These are phyloP conservation scores for Ophiothrix spiculata DNA, from an alignment of 35 echinoderm and acorn worm species.

Conservation along the genomic window DNA sequence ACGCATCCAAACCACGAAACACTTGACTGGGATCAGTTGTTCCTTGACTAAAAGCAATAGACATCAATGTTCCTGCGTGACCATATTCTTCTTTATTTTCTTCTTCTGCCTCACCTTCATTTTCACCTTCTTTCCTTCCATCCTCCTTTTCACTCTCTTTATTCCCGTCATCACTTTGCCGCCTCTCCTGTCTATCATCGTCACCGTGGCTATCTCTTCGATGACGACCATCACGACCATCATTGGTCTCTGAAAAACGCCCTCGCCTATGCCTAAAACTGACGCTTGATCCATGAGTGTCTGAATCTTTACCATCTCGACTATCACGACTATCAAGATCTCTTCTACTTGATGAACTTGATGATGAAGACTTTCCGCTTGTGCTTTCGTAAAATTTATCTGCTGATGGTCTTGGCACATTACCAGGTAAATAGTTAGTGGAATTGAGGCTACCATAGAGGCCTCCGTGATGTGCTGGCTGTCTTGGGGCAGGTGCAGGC, in stretches of 20 bases:
- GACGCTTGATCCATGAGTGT: neutral
- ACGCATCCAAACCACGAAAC: neutral
- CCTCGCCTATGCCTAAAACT: neutral
- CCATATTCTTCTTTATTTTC: neutral
- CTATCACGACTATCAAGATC: neutral
- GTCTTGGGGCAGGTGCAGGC: neutral
- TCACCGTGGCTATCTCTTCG: neutral
- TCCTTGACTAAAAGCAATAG: neutral
- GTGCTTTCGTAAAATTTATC: slow-evolving; percentile 5
- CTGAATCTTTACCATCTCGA: neutral
- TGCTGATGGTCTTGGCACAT: neutral
- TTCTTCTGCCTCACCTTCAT: neutral
- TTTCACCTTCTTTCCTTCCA: neutral
- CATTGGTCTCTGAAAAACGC: neutral
- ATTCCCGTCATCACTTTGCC: neutral
- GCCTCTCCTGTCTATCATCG: no score
- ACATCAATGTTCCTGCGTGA: neutral
- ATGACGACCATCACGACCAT: neutral
- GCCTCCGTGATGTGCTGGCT: neutral
- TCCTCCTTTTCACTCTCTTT: neutral
- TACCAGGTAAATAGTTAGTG: neutral
- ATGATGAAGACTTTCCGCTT: neutral
- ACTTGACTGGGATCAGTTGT: neutral
- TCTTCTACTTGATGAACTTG: neutral
- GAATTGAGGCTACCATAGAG: neutral